These are phyloP conservation scores for Castor canadensis DNA, from an alignment of 2,113 vertebrate species.

Conservation along the genomic window DNA sequence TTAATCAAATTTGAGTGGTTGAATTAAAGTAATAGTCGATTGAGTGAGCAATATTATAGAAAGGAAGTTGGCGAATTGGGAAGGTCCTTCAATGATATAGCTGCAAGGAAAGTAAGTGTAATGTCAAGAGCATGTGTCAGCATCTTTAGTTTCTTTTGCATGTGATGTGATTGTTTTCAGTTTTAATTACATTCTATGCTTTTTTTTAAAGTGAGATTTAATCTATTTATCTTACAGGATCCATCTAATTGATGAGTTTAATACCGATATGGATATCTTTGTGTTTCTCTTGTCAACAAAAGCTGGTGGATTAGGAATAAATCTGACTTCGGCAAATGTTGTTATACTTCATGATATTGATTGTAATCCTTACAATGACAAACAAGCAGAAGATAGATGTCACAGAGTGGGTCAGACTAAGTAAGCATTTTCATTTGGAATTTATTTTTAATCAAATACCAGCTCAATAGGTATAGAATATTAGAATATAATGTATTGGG, in stretches of 20 bases:
- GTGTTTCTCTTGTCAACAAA: conserved; percentile 97
- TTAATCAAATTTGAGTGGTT: conserved; percentile 3
- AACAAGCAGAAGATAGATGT: conserved; percentile 97
- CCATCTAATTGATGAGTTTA: conserved; percentile 95
- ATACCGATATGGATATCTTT: conserved; percentile 94
- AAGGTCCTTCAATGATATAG: background rate
- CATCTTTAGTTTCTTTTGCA: background rate
- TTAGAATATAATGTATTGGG: background rate
- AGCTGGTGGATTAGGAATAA: conserved; percentile 97
- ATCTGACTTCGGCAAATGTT: conserved; percentile 95
- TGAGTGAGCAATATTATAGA: background rate
- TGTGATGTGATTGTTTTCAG: background rate
- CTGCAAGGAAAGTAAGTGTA: background rate
- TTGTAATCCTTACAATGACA: conserved; percentile 98
- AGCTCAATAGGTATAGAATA: background rate
- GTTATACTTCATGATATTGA: conserved; percentile 99
- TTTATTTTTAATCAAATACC: conserved; percentile 23
- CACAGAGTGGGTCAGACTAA: conserved; percentile 96
- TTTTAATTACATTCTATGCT: background rate
- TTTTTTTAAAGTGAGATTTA: conserved; percentile 22
- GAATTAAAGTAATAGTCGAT: background rate
- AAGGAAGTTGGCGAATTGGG: background rate
- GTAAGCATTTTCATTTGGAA: conserved; percentile 77
- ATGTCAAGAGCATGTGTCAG: background rate
- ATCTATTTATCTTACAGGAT: conserved; percentile 87